A percentile compares a stretch with the other conserved stretches of the same genome.
These are phyloP conservation scores for Psilanteris sp. DNA, from an alignment of 1,140 invertebrate species.

Conservation along the genomic window DNA sequence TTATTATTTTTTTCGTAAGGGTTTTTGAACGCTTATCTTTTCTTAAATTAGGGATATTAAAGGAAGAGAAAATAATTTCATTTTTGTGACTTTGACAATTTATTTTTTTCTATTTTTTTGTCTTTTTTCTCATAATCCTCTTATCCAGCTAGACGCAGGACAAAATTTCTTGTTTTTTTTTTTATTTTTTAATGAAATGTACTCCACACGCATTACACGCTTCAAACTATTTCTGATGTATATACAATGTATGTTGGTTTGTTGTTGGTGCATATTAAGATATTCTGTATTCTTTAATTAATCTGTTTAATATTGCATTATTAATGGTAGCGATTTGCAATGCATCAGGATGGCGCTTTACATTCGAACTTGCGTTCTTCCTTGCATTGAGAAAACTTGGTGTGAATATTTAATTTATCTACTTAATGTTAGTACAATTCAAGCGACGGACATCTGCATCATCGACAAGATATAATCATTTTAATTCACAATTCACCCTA, in stretches of 20 bases:
- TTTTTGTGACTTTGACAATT: conserved; percentile 60
- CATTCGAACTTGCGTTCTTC: conserved; percentile 5
- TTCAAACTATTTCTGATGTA: conserved; percentile 52
- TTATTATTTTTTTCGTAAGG: conserved; percentile 25
- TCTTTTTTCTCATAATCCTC: conserved; percentile 23
- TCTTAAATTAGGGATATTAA: neutral
- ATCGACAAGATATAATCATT: conserved; percentile 28
- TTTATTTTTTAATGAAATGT: conserved; percentile 45
- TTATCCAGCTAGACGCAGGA: conserved; percentile 38
- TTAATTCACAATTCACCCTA: conserved; percentile 10
- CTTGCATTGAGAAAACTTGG: conserved; percentile 18
- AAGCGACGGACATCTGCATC: conserved; percentile 36
- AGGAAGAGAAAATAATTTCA: conserved; percentile 16
- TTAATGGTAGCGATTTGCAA: conserved; percentile 42
- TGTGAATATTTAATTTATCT: conserved; percentile 43
- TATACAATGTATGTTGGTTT: conserved; percentile 58
- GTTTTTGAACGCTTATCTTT: too few relatives aligned
- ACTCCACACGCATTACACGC: conserved; percentile 43
- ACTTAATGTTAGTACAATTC: conserved; percentile 55
- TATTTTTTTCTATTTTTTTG: conserved; percentile 57
- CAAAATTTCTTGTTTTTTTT: conserved; percentile 24
- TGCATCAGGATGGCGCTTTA: conserved; percentile 25
- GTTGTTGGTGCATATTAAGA: conserved; percentile 66
- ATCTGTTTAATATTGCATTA: conserved; percentile 43
- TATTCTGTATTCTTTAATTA: conserved; percentile 52